Percentiles rank a stretch among this genome's conserved stretches.
phyloP scores from a whole-genome alignment of 2,888 invertebrate genomes.

The Callosobruchus maculatus region DNA sequence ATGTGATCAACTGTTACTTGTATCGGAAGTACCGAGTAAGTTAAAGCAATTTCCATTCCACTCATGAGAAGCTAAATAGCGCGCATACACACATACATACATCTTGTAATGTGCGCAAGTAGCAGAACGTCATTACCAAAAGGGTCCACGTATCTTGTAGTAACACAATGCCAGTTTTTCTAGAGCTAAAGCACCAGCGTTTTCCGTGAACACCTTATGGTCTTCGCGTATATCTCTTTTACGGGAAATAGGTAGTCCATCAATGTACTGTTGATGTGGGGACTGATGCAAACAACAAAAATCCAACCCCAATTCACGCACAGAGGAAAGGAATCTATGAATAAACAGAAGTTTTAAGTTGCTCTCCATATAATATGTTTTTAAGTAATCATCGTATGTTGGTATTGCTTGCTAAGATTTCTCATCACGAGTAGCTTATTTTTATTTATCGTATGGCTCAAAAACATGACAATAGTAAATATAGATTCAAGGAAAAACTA shows the following conservation, averaged over 20 bases:
- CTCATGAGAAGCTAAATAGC: not conserved
- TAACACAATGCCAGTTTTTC: not conserved
- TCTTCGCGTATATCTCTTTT: not conserved
- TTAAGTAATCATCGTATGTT: no score
- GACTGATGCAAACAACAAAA: no score
- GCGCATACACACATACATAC: not conserved
- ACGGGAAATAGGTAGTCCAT: not conserved
- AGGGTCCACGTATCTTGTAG: not conserved
- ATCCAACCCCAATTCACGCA: no score
- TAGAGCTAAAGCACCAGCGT: not conserved
- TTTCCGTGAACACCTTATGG: not conserved
- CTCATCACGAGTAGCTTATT: no score
- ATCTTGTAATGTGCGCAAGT: not conserved
- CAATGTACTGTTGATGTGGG: not conserved
- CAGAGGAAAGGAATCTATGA: no score
- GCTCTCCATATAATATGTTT: no score
- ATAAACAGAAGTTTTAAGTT: no score
- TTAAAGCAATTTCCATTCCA: not conserved
- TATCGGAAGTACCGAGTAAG: not conserved
- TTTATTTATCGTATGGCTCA: no score
- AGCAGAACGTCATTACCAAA: not conserved
- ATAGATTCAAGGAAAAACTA: no score
- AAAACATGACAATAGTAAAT: no score
- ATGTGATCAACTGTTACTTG: not conserved
- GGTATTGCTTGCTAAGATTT: no score